Conservation (phyloP, 2,113 vertebrate genomes). For the Semnopithecus entellus region DNA sequence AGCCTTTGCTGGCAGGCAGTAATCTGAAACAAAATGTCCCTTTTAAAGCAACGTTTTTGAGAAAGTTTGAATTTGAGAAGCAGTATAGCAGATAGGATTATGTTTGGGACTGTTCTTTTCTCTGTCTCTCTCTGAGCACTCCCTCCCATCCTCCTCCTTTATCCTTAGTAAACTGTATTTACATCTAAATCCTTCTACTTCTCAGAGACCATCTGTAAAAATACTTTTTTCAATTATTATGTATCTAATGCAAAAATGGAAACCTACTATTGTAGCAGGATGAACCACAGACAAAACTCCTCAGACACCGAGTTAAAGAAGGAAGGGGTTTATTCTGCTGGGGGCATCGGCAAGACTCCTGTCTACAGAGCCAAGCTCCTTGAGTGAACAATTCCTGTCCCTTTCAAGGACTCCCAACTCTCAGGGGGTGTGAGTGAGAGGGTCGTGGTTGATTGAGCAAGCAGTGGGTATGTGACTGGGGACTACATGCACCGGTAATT, state of each 20-base stretch:
- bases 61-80: neutral
- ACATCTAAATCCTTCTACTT: neutral
- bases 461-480: too few relatives aligned
- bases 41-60: neutral
- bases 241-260: neutral
- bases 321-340: too few relatives aligned
- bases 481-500: too few relatives aligned
- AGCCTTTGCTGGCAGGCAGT: neutral
- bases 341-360: too few relatives aligned
- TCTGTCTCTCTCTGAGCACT: neutral
- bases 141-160: fast-evolving
- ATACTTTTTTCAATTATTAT: neutral
- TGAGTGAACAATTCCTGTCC: too few relatives aligned
- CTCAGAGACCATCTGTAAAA: neutral
- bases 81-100: neutral
- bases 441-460: too few relatives aligned
- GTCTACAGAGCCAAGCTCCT: too few relatives aligned
- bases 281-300: too few relatives aligned
- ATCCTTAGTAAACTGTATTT: neutral
- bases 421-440: too few relatives aligned
- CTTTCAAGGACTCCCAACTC: too few relatives aligned
- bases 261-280: neutral
- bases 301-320: too few relatives aligned
- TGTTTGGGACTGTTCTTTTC: neutral
- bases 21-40: neutral